A percentile compares a stretch with the other conserved stretches of the same genome.
These are phyloP conservation scores for Bovichtus variegatus DNA, from an alignment of 2,797 vertebrate species.

Conservation along the genomic window DNA sequence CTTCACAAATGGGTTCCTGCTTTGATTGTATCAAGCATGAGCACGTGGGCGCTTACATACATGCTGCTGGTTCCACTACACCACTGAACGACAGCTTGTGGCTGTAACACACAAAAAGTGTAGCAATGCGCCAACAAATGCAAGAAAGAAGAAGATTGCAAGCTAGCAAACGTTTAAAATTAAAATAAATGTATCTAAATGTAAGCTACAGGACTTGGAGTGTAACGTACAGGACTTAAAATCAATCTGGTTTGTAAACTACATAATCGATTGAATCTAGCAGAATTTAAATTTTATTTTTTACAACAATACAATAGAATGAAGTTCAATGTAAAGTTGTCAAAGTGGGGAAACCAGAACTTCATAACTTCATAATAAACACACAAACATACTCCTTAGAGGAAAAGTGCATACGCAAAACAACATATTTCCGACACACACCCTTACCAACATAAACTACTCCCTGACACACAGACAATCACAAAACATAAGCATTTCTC, in stretches of 20 bases:
- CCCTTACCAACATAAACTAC: not conserved
- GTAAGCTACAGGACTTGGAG: no score
- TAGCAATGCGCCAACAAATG: no score
- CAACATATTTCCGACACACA: not conserved
- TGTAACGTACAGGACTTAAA: no score
- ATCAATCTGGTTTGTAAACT: not conserved
- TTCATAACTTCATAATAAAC: not conserved
- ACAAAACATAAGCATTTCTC: slow-evolving; percentile 19
- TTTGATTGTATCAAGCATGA: not conserved
- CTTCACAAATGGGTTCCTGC: no score
- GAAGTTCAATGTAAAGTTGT: not conserved
- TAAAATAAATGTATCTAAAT: no score
- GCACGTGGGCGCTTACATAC: not conserved
- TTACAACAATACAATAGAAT: no score
- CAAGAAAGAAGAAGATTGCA: no score
- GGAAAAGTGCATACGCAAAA: not conserved
- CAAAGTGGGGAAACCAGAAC: not conserved
- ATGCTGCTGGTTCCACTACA: no score
- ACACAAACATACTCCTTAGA: not conserved
- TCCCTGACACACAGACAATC: slow-evolving; percentile 7
- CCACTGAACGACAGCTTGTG: no score
- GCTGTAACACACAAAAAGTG: no score
- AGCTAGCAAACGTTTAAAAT: no score
- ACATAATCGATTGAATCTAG: not conserved
- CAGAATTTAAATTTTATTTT: no score